Evolutionary conservation across 2,797 vertebrate genomes (phyloP).

Genomic region (Girardinus metallicus): DNA sequence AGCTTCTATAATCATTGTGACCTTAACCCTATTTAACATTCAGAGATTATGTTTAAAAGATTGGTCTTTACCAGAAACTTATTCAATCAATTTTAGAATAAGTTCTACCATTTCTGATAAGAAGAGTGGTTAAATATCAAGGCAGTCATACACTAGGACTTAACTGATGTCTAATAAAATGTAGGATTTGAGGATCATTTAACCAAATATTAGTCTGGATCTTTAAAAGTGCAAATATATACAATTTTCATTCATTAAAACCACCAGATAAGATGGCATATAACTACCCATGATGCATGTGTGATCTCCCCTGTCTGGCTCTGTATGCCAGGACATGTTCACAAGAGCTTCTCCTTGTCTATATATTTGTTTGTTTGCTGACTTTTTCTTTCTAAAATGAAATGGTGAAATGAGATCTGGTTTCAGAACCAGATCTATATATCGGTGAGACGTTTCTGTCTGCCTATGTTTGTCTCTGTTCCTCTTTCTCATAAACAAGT

Average conservation of each 20-base stretch:
- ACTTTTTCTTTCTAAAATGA: background rate
- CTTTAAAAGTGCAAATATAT: background rate
- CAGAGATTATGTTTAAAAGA: background rate
- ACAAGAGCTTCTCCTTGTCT: background rate
- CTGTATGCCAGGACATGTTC: background rate
- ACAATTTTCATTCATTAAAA: background rate
- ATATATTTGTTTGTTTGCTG: background rate
- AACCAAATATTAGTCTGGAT: background rate
- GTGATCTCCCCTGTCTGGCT: background rate
- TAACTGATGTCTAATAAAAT: background rate
- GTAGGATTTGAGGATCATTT: background rate
- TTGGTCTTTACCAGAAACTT: background rate
- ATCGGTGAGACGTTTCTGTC: background rate
- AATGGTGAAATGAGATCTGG: background rate
- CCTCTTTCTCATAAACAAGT: conserved; percentile 6
- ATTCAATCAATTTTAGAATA: background rate
- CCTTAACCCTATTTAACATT: background rate
- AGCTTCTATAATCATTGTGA: background rate
- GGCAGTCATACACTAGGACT: background rate
- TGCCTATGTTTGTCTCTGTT: conserved; percentile 3
- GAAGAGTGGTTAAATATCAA: background rate
- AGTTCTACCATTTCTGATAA: background rate
- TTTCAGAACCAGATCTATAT: background rate
- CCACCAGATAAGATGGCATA: background rate
- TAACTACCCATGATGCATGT: background rate